Conservation (phyloP, 2,888 invertebrate species). For the Coecobrya sp. region DNA sequence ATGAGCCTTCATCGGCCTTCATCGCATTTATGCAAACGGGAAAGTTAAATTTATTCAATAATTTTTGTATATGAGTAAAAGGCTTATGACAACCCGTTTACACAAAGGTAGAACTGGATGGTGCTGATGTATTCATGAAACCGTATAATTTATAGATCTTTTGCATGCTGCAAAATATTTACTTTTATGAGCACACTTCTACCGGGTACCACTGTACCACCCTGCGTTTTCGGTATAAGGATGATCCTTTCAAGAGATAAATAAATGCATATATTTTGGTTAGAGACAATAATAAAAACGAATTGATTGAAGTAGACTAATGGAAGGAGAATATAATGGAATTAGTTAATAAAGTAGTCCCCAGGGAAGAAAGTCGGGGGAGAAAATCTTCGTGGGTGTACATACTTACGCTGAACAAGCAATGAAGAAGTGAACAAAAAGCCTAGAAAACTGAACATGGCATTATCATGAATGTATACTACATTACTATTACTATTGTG, state of each 20-base stretch:
- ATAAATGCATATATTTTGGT: not conserved
- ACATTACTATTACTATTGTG: slow-evolving; percentile 14
- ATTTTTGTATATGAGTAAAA: not conserved
- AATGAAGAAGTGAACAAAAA: not conserved
- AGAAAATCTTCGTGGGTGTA: not conserved
- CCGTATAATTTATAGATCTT: slow-evolving; percentile 35
- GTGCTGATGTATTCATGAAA: not conserved
- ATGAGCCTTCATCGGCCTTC: too few relatives aligned
- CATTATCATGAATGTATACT: too few relatives aligned
- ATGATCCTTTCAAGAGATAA: not conserved
- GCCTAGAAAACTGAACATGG: too few relatives aligned
- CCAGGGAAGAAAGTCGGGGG: not conserved
- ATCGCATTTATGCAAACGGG: not conserved
- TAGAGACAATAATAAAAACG: slow-evolving; percentile 14
- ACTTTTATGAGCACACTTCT: not conserved
- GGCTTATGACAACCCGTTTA: not conserved
- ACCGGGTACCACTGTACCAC: not conserved
- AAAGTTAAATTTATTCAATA: not conserved
- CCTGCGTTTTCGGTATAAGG: not conserved
- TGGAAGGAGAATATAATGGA: slow-evolving; percentile 35
- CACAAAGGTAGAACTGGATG: not conserved
- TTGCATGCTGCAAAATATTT: slow-evolving; percentile 49
- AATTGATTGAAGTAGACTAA: slow-evolving; percentile 44
- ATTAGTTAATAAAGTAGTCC: slow-evolving; percentile 58
- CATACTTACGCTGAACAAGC: not conserved